Conservation (phyloP, 2,888 invertebrate genomes). For the Phasia obesa region DNA sequence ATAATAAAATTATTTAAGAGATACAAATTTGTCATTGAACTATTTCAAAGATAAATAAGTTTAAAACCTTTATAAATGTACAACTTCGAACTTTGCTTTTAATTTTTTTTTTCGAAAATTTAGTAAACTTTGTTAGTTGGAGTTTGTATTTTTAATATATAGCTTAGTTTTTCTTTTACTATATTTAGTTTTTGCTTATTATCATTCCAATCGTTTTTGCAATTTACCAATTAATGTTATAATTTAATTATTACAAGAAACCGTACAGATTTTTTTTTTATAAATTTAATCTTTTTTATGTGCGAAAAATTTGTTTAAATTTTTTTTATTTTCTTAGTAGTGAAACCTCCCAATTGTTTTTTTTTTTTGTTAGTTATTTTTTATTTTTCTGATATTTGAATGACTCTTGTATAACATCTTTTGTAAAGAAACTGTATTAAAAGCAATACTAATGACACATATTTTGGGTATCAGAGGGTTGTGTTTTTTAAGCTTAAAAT, state of each 20-base stretch:
- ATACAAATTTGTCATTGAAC: too few species aligned
- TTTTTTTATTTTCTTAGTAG: slow-evolving; percentile 65
- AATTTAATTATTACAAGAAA: slow-evolving; percentile 65
- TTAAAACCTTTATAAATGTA: too few species aligned
- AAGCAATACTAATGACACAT: slow-evolving; percentile 55
- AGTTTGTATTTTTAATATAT: slow-evolving; percentile 22
- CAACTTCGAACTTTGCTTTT: slow-evolving; percentile 23
- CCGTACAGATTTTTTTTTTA: slow-evolving; percentile 64
- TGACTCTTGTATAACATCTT: slow-evolving; percentile 2
- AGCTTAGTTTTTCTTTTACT: slow-evolving; percentile 28
- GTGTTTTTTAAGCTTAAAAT: slow-evolving; percentile 35
- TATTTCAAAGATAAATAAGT: too few species aligned
- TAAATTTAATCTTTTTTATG: slow-evolving; percentile 26
- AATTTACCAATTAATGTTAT: slow-evolving; percentile 53
- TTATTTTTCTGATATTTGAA: slow-evolving; percentile 19
- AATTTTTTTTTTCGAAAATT: slow-evolving; percentile 20
- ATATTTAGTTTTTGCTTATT: slow-evolving; percentile 47
- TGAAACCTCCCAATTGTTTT: slow-evolving; percentile 69
- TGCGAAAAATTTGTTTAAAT: slow-evolving; percentile 52
- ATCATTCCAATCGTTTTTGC: slow-evolving; percentile 26
- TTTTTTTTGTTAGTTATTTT: slow-evolving; percentile 23
- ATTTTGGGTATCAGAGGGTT: neutral
- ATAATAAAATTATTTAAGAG: too few species aligned
- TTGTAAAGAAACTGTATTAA: slow-evolving; percentile 28
- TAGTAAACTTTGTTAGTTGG: slow-evolving; percentile 11